Percentiles rank a stretch among this genome's conserved stretches.
These are phyloP conservation scores for Eueremaeus valkanovi DNA, from an alignment of 2,888 invertebrate species.

Conservation along the genomic window DNA sequence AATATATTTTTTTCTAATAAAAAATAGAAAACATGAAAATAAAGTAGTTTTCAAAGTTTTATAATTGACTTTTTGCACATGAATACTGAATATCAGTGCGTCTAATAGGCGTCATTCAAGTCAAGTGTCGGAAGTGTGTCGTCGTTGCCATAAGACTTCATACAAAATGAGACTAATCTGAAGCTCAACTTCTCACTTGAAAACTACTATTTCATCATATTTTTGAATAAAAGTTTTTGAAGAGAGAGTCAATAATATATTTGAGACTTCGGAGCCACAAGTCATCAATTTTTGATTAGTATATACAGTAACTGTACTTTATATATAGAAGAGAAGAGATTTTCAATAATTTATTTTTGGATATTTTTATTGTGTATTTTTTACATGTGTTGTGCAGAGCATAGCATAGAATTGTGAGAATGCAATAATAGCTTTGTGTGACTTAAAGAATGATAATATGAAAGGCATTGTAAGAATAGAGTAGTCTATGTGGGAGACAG, in stretches of 20 bases:
- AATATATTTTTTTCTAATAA: not conserved
- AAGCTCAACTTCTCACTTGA: not conserved
- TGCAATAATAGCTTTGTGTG: too few species aligned
- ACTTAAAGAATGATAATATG: too few species aligned
- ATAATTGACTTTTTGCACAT: constrained; percentile 17
- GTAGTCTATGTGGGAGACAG: too few species aligned
- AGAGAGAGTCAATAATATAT: too few species aligned
- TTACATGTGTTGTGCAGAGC: not conserved
- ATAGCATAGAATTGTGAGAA: too few species aligned
- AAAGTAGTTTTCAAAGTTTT: not conserved
- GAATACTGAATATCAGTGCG: not conserved
- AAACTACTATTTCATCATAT: constrained; percentile 12
- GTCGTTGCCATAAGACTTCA: not conserved
- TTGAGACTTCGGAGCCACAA: not conserved
- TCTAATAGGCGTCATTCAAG: not conserved
- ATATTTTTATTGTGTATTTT: not conserved
- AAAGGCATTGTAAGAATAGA: too few species aligned
- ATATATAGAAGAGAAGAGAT: not conserved
- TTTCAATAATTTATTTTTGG: not conserved
- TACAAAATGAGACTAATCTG: not conserved
- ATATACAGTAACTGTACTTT: too few species aligned
- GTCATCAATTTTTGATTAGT: constrained; percentile 9
- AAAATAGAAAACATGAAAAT: not conserved
- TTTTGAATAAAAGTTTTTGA: not conserved
- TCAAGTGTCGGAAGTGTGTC: constrained; percentile 13